Conservation (phyloP, 2,797 vertebrate species). For the Babyrousa celebensis region DNA sequence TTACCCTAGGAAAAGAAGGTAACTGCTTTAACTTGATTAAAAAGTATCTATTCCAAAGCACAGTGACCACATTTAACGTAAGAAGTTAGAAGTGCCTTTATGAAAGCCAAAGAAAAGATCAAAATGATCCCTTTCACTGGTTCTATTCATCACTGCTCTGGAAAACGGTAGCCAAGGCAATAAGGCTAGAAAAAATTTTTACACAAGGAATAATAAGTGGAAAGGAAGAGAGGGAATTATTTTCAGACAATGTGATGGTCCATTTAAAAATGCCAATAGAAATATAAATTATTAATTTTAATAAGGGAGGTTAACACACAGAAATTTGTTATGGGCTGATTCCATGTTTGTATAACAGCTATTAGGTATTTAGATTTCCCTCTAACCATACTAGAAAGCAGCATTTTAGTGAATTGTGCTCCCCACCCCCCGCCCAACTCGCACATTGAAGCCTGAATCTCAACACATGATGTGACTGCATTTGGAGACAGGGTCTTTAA, state of each 20-base stretch:
- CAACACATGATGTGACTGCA: background rate
- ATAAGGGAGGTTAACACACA: background rate
- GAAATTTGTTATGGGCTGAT: background rate
- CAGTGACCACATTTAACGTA: background rate
- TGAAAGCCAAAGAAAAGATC: background rate
- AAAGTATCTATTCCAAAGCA: background rate
- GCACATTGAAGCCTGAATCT: background rate
- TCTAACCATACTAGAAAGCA: background rate
- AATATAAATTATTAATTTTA: slow-evolving; percentile 5
- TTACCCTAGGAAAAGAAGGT: background rate
- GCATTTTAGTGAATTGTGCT: background rate
- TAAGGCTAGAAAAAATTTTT: slow-evolving; percentile 45
- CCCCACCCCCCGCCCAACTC: background rate
- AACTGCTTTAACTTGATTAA: background rate
- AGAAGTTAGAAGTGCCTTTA: background rate
- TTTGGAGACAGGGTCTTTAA: background rate
- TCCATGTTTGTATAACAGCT: background rate
- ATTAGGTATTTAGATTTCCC: background rate
- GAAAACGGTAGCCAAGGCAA: background rate
- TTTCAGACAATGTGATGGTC: background rate
- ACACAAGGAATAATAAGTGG: background rate
- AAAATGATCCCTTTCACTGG: background rate
- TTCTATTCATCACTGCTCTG: background rate
- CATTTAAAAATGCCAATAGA: background rate
- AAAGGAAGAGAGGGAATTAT: slow-evolving; percentile 10